A percentile compares a stretch with the other conserved stretches of the same genome.
phyloP scores from a whole-genome alignment of 2,797 vertebrate genomes.

The Artibeus lituratus region DNA sequence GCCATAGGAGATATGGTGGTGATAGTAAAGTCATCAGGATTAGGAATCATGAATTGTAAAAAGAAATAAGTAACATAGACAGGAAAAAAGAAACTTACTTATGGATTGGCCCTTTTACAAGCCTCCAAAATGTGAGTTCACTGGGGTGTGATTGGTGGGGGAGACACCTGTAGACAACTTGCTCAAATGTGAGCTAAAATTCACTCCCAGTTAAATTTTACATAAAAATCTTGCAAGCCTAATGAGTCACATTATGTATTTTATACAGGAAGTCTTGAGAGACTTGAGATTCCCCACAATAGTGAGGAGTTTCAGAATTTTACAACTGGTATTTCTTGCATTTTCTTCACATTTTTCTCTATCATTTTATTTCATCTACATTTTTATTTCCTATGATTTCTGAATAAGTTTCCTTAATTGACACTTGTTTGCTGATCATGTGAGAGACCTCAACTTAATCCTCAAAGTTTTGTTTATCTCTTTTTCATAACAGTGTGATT shows the following conservation, averaged over 20 bases:
- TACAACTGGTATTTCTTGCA: not conserved
- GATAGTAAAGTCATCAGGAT: not conserved
- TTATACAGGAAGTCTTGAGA: not conserved
- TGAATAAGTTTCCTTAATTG: not conserved
- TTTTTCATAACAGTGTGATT: not conserved
- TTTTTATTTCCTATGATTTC: not conserved
- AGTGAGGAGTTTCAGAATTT: not conserved
- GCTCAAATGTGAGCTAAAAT: not conserved
- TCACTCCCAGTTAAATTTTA: not conserved
- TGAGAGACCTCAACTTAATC: not conserved
- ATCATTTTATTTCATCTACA: not conserved
- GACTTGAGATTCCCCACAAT: not conserved
- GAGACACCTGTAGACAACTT: not conserved
- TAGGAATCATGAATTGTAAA: not conserved
- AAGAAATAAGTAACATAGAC: rapidly evolving
- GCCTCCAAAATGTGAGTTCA: not conserved
- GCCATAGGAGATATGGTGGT: not conserved
- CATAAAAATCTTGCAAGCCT: not conserved
- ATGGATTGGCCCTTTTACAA: not conserved
- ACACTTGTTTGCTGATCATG: not conserved
- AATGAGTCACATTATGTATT: not conserved
- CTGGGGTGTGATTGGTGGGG: rapidly evolving
- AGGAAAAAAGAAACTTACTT: rapidly evolving
- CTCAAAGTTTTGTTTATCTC: not conserved
- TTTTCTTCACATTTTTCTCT: not conserved